These are phyloP conservation scores for Tinea trinotella DNA, from an alignment of 2,888 invertebrate species.

Conservation along the genomic window DNA sequence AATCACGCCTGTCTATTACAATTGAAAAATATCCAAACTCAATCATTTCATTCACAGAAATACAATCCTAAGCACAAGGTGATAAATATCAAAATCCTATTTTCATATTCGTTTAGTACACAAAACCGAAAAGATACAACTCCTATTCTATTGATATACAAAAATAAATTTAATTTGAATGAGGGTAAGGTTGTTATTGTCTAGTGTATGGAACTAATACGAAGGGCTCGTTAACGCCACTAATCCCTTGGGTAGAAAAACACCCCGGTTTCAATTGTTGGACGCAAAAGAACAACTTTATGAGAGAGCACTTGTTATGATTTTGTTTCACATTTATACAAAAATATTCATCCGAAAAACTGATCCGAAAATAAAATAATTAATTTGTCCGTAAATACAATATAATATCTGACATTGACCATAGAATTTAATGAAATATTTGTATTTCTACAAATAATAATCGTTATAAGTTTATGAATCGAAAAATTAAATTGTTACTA, in stretches of 20 bases:
- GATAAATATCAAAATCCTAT: neutral
- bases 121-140: neutral
- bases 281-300: constrained; percentile 59
- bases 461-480: no score
- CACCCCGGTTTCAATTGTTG: constrained; percentile 25
- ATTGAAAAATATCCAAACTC: constrained; percentile 28
- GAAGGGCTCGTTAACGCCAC: constrained; percentile 49
- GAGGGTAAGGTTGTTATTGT: neutral
- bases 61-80: neutral
- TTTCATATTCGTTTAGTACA: neutral
- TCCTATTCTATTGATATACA: no score
- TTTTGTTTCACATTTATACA: neutral
- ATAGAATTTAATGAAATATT: no score
- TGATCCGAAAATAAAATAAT: neutral
- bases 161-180: no score
- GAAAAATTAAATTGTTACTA: no score
- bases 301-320: constrained; percentile 59
- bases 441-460: no score
- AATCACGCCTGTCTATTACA: constrained; percentile 48
- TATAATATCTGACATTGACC: no score
- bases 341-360: no score
- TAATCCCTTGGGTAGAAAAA: constrained; percentile 45
- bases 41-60: neutral
- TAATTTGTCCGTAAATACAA: no score
- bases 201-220: constrained; percentile 36